Evolutionary conservation across 2,113 vertebrate species (phyloP).

Genomic region (Onychostruthus taczanowskii): DNA sequence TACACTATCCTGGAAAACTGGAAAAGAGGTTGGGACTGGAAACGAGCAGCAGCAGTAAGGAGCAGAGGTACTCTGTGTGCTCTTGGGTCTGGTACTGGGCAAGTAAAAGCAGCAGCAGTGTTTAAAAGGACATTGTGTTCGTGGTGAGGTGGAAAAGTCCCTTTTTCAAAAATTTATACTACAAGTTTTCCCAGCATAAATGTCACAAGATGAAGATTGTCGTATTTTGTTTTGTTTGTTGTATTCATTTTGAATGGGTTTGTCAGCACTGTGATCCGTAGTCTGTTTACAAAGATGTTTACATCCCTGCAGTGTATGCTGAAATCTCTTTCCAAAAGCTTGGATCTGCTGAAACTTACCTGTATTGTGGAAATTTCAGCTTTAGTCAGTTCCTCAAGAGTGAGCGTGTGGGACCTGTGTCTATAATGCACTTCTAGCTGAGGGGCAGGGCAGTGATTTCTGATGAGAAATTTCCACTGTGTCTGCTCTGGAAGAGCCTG

Average conservation of each 20-base stretch:
- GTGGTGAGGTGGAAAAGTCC: not conserved
- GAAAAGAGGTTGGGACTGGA: not conserved
- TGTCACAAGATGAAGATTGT: not conserved
- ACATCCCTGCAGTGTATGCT: not conserved
- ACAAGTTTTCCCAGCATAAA: not conserved
- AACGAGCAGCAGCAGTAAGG: not conserved
- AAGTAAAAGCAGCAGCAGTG: not conserved
- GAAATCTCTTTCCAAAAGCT: not conserved
- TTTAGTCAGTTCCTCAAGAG: accelerated
- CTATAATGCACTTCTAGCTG: not conserved
- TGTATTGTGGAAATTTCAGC: not conserved
- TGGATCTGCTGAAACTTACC: not conserved
- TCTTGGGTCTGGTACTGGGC: not conserved
- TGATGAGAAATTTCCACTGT: not conserved
- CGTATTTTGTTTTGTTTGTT: not conserved
- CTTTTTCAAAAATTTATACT: not conserved
- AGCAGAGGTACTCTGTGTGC: not conserved
- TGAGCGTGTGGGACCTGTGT: not conserved
- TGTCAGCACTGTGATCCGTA: not conserved
- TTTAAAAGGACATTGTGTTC: not conserved
- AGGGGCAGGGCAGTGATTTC: not conserved
- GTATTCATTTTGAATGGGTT: not conserved
- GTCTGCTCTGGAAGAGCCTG: not conserved
- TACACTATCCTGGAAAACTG: not conserved
- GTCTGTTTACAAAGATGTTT: not conserved